Evolutionary conservation across 2,113 vertebrate species (phyloP), one percentile per base, ranked within the genome.

Genomic region (Xiphophorus couchianus): DNA sequence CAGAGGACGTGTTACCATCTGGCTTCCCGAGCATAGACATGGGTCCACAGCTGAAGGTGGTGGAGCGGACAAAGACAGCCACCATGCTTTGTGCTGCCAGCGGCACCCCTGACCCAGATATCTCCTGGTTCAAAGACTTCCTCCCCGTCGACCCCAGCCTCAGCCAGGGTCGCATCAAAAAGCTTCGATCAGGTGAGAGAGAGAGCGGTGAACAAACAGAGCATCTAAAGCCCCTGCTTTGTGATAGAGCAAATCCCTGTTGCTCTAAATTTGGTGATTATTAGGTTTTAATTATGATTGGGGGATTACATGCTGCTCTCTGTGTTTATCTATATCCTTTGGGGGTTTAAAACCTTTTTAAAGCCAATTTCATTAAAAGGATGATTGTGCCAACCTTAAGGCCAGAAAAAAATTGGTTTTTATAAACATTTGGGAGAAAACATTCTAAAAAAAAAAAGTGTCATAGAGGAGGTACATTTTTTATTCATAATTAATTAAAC

Each of bases 81-180:
- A 99, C 97, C 0, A 99, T 99, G 98, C 95, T 99, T 19, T 99
- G 98, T 0, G 98, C 98, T 0, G 98, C 97, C 92, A 98, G 98
- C 0, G 98, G 98, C 5, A 97, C 97, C 91, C 98, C 98, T 0
- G 98, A 99, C 90, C 98, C 98, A 0, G 98, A 99, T 92, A 99
- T 99, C 91, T 97, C 98, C 70, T 99, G 98, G 98, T 99, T 99
- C 80, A 99, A 99, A 86, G 98, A 99, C 86, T 99, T 99, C 91
- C 94, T 99, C 63, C 98, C 98, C 0, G 96, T 99, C 0, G 98
- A 99, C 83, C 96, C 97, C 58, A 90, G 94, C 2, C 84, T 93
- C 64, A 99, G 96, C 94, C 95, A 95, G 0, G 97, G 97, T 13
- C 95, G 98, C 35, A 99, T 99, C 79, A 99, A 98, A 70, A 97